Conservation (phyloP, 2,113 vertebrate genomes). For the Siniperca knerii region DNA sequence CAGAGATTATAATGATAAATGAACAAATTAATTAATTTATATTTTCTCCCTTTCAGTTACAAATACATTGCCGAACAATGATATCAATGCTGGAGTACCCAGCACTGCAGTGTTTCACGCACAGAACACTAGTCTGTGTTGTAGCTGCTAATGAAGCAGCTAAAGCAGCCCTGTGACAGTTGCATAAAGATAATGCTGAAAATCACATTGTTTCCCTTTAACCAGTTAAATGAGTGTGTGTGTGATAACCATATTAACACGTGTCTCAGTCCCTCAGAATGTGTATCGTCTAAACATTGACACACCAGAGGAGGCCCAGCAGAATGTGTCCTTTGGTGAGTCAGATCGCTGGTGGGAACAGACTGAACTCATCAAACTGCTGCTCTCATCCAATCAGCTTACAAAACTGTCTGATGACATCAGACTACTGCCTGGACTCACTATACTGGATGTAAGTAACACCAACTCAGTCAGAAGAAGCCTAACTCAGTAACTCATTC, state of each 20-base stretch:
- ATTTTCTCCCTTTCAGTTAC: too few relatives aligned
- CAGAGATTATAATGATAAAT: too few relatives aligned
- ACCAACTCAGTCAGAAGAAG: not conserved
- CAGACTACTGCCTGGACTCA: slow-evolving; percentile 88
- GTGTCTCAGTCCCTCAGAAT: slow-evolving; percentile 87
- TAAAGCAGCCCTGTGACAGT: not conserved
- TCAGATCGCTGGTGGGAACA: slow-evolving; percentile 97
- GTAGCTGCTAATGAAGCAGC: not conserved
- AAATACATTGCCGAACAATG: too few relatives aligned
- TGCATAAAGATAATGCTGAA: not conserved
- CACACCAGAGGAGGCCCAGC: slow-evolving; percentile 88
- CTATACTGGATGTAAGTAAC: slow-evolving; percentile 89
- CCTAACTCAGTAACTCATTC: not conserved
- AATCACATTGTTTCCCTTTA: not conserved
- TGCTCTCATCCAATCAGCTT: slow-evolving; percentile 95
- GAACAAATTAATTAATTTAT: too few relatives aligned
- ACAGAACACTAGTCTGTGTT: not conserved
- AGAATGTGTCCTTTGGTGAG: slow-evolving; percentile 87
- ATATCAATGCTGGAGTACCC: too few relatives aligned
- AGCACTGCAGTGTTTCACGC: too few relatives aligned
- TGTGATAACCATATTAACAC: not conserved
- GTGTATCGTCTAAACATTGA: slow-evolving; percentile 95
- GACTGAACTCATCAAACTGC: slow-evolving; percentile 92
- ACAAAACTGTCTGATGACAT: slow-evolving; percentile 90
- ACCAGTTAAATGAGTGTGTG: not conserved